A percentile compares a stretch with the other conserved stretches of the same genome.
Evolutionary conservation across 1,140 invertebrate species (phyloP).

Genomic region (Charaxes varanes): DNA sequence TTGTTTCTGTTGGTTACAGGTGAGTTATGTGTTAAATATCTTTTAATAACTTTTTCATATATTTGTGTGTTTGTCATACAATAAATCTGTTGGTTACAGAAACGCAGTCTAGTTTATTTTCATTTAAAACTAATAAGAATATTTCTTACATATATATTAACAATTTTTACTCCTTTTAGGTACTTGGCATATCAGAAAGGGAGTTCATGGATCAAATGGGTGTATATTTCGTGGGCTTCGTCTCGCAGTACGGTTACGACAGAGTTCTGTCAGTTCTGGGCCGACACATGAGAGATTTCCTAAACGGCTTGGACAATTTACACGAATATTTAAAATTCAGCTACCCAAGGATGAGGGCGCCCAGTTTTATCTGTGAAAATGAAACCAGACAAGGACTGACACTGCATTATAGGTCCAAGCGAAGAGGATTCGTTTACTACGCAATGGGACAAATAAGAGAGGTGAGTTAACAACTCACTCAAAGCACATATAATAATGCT

Average conservation of each 20-base stretch:
- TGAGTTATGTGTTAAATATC: no score
- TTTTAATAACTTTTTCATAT: no score
- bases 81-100: no score
- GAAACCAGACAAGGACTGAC: slow-evolving; percentile 93
- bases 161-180: slow-evolving; percentile 65
- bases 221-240: slow-evolving; percentile 91
- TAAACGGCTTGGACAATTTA: slow-evolving; percentile 96
- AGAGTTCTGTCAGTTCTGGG: slow-evolving; percentile 91
- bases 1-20: no score
- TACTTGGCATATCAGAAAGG: slow-evolving; percentile 86
- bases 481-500: no score
- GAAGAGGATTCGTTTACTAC: slow-evolving; percentile 95
- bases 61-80: no score
- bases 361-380: slow-evolving; percentile 97
- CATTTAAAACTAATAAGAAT: no score
- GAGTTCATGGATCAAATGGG: slow-evolving; percentile 95
- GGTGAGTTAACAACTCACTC: slow-evolving; percentile 39
- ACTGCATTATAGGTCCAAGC: slow-evolving; percentile 94
- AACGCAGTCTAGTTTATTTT: no score
- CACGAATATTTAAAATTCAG: slow-evolving; percentile 98
- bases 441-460: slow-evolving; percentile 97
- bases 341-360: slow-evolving; percentile 90
- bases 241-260: slow-evolving; percentile 97
- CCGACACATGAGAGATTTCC: slow-evolving; percentile 94
- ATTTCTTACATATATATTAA: no score